These are phyloP conservation scores for Chaetorhynchus papuensis DNA, from an alignment of 2,113 vertebrate genomes.

Conservation along the genomic window DNA sequence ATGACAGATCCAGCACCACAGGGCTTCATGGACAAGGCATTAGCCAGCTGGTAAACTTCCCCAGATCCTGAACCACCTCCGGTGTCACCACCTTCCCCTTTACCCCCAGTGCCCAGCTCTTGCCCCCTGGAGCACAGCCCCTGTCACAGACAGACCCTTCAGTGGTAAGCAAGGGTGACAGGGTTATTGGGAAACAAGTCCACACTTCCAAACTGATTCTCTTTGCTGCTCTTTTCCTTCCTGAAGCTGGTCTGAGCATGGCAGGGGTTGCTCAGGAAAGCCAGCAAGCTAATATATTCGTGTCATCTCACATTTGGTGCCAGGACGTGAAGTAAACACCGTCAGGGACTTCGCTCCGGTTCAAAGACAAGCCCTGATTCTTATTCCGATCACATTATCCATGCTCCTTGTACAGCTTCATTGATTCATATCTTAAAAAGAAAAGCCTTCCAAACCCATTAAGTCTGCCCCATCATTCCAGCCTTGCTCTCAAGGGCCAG, in stretches of 20 bases:
- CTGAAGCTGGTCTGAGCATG: conserved; percentile 10
- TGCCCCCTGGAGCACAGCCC: neutral
- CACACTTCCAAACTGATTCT: conserved; percentile 11
- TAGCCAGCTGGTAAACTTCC: neutral
- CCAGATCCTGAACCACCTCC: neutral
- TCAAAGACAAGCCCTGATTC: conserved; percentile 56
- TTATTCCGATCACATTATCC: conserved; percentile 57
- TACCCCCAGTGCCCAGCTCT: neutral
- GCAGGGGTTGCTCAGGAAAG: conserved; percentile 36
- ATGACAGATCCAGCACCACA: neutral
- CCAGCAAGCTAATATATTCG: conserved; percentile 47
- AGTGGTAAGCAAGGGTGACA: neutral
- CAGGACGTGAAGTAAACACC: conserved; percentile 55
- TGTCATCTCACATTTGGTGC: conserved; percentile 48
- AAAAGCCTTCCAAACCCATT: conserved; percentile 62
- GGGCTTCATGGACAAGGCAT: neutral
- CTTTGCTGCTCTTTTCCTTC: conserved; percentile 22
- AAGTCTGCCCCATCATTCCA: conserved; percentile 20
- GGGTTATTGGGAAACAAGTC: neutral
- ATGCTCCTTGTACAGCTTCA: conserved; percentile 38
- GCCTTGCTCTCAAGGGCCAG: conserved; percentile 43
- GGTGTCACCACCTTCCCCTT: neutral
- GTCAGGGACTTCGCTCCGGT: conserved; percentile 35
- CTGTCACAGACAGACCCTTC: neutral
- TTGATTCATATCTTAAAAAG: conserved; percentile 64